Conservation (phyloP, 1,140 invertebrate genomes). For the Drosophila arizonae region DNA sequence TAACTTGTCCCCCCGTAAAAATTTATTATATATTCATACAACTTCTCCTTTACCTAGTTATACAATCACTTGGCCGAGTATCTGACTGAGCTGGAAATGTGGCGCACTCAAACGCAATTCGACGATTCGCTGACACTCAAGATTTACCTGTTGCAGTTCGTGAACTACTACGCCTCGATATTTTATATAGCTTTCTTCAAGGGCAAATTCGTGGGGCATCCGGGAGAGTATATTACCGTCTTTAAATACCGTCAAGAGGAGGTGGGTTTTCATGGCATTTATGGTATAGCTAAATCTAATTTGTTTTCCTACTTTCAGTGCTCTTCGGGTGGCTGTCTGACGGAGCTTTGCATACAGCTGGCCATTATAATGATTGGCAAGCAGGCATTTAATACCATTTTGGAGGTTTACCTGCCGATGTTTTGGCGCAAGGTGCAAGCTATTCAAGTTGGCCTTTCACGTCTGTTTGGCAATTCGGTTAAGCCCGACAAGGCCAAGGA, state of each 20-base stretch:
- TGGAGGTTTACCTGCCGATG: conserved; percentile 90
- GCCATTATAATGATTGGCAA: conserved; percentile 98
- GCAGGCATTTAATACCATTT: conserved; percentile 95
- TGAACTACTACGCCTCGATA: conserved; percentile 99
- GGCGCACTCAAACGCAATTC: conserved; percentile 98
- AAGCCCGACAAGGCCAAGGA: conserved; percentile 82
- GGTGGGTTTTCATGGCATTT: conserved; percentile 83
- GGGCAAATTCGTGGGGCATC: conserved; percentile 95
- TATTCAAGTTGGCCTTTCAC: conserved; percentile 83
- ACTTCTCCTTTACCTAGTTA: conserved; percentile 84
- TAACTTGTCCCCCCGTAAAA: conserved; percentile 16
- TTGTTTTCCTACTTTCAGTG: conserved; percentile 84
- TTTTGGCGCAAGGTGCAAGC: conserved; percentile 90
- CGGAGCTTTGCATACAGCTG: conserved; percentile 96
- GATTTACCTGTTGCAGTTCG: conserved; percentile 98
- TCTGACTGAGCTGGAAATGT: conserved; percentile 96
- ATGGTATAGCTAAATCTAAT: background rate
- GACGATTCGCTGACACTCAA: conserved; percentile 98
- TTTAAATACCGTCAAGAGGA: conserved; percentile 93
- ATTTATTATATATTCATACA: background rate
- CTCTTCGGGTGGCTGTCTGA: conserved; percentile 93
- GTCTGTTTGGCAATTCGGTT: conserved; percentile 65
- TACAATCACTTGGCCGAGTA: conserved; percentile 95
- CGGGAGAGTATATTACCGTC: conserved; percentile 89
- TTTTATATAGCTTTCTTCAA: conserved; percentile 99